Evolutionary conservation across 2,113 vertebrate genomes (phyloP).

Genomic region (Epinephelus fuscoguttatus): DNA sequence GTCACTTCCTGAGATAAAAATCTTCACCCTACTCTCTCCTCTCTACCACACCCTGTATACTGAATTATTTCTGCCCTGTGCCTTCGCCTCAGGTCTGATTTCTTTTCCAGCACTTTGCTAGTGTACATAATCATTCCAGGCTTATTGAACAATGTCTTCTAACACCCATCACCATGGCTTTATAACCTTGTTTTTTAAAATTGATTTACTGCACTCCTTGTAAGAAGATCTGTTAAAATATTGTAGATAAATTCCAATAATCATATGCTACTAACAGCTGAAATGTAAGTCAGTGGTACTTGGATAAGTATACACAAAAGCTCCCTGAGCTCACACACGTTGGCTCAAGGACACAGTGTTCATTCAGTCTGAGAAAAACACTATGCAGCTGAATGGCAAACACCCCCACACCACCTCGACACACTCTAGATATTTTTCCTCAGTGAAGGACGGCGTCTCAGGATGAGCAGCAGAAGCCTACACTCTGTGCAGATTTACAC

Average conservation of each 20-base stretch:
- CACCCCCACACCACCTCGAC: slow-evolving; percentile 23
- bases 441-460: slow-evolving; percentile 28
- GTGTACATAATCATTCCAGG: neutral
- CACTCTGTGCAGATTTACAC: slow-evolving; percentile 45
- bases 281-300: slow-evolving; percentile 4
- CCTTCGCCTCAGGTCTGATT: neutral
- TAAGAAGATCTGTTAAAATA: neutral
- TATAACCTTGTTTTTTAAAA: neutral
- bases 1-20: neutral
- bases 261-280: neutral
- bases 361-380: slow-evolving; percentile 50
- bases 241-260: neutral
- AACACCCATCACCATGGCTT: neutral
- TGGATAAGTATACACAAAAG: neutral
- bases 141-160: neutral
- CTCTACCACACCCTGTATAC: slow-evolving; percentile 11
- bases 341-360: slow-evolving; percentile 45
- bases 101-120: neutral
- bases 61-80: neutral
- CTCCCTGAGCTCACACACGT: neutral
- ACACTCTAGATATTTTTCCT: slow-evolving; percentile 11
- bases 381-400: slow-evolving; percentile 17
- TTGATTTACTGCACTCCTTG: neutral
- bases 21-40: neutral
- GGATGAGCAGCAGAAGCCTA: slow-evolving; percentile 42